Conservation (phyloP, 2,113 vertebrate genomes). For the Phylloscopus trochilus region DNA sequence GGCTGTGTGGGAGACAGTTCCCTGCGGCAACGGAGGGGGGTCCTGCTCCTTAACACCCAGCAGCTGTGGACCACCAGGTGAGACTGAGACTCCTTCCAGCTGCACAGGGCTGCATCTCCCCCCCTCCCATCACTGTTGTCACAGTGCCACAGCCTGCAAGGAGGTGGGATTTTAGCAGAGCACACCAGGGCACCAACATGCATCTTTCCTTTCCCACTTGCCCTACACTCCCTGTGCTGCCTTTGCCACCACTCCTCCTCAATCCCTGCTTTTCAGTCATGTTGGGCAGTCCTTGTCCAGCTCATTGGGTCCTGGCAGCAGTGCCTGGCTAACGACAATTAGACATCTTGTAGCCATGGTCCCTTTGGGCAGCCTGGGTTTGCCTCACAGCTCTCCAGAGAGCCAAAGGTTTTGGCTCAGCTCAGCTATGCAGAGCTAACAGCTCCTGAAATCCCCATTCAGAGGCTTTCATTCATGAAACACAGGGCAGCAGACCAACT, state of each 20-base stretch:
- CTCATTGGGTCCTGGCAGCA: background rate
- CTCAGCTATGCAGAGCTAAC: background rate
- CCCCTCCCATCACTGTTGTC: background rate
- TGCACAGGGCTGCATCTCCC: background rate
- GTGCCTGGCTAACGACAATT: background rate
- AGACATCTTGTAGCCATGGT: accelerated
- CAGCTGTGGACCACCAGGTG: background rate
- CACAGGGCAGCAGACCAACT: background rate
- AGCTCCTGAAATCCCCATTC: background rate
- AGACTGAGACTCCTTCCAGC: background rate
- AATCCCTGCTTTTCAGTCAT: background rate
- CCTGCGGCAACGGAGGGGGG: background rate
- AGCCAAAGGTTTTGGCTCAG: background rate
- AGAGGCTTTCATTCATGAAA: constrained; percentile 55
- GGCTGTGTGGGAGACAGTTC: background rate
- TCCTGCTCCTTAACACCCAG: accelerated
- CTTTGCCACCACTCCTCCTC: background rate
- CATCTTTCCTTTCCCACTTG: background rate
- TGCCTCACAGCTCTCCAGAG: background rate
- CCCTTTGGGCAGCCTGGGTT: background rate
- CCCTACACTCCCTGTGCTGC: background rate
- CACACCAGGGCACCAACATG: background rate
- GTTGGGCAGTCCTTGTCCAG: background rate
- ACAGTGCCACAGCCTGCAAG: background rate
- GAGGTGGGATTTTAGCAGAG: background rate